phyloP scores from a whole-genome alignment of 2,113 vertebrate species.

The Ailurus styani region DNA sequence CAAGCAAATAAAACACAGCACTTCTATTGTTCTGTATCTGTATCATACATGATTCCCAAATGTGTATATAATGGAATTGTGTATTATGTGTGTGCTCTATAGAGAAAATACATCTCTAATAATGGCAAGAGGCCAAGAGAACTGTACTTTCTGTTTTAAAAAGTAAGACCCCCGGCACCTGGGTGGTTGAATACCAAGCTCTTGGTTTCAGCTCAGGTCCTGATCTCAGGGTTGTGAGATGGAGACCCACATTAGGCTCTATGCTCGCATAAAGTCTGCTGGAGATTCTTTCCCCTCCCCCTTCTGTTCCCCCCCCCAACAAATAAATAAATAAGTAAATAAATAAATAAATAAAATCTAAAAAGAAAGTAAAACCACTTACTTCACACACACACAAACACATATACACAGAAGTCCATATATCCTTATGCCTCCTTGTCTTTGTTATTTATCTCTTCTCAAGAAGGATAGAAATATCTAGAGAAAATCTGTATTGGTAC shows the following conservation, averaged over 20 bases:
- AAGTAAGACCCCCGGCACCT: not conserved
- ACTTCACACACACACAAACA: not conserved
- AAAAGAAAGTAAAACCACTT: not conserved
- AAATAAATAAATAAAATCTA: not conserved
- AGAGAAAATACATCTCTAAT: not conserved
- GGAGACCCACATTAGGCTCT: not conserved
- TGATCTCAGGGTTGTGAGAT: not conserved
- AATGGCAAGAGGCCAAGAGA: not conserved
- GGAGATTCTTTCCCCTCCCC: not conserved
- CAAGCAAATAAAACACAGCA: not conserved
- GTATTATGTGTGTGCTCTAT: not conserved
- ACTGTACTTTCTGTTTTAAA: not conserved
- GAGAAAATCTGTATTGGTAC: not conserved
- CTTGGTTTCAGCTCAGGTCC: not conserved
- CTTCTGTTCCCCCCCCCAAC: too few species aligned
- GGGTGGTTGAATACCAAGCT: not conserved
- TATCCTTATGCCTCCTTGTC: not conserved
- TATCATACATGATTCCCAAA: not conserved
- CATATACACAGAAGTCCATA: not conserved
- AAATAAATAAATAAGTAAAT: too few species aligned
- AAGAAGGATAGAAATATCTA: not conserved
- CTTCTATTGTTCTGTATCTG: not conserved
- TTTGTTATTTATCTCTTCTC: not conserved
- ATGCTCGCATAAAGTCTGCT: not conserved
- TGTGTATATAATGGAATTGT: not conserved